Conservation (phyloP, 2,888 invertebrate genomes). For the Agonopterix arenella region DNA sequence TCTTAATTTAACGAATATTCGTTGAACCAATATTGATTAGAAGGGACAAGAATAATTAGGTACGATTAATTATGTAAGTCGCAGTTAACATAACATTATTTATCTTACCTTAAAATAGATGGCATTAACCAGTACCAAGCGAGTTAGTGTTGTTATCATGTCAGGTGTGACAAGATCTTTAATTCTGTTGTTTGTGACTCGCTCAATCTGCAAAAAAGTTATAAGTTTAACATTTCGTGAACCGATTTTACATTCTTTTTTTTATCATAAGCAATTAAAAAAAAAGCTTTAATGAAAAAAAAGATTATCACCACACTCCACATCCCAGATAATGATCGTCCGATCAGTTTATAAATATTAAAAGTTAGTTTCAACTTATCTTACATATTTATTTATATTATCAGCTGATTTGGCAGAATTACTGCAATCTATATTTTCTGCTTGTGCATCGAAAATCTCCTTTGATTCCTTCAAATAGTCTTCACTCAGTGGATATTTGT, state of each 20-base stretch:
- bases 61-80: too few species aligned
- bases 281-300: too few species aligned
- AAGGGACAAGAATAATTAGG: too few species aligned
- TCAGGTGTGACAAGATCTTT: slow-evolving; percentile 24
- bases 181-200: slow-evolving; percentile 33
- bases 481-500: slow-evolving; percentile 13
- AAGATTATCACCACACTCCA: too few species aligned
- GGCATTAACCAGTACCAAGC: slow-evolving; percentile 35
- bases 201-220: slow-evolving; percentile 23
- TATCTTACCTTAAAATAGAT: slow-evolving; percentile 41
- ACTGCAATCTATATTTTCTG: slow-evolving; percentile 26
- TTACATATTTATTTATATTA: slow-evolving; percentile 37
- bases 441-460: slow-evolving; percentile 20
- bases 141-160: slow-evolving; percentile 21
- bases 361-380: slow-evolving; percentile 2
- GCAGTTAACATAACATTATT: not conserved
- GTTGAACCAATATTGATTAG: too few species aligned
- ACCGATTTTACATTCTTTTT: too few species aligned
- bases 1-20: too few species aligned
- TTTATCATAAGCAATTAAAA: too few species aligned
- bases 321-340: too few species aligned
- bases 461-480: slow-evolving; percentile 13
- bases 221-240: not conserved
- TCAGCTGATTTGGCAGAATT: slow-evolving; percentile 19
- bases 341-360: too few species aligned